Evolutionary conservation across 2,113 vertebrate species (phyloP).

Genomic region (Nyctereutes procyonoides): DNA sequence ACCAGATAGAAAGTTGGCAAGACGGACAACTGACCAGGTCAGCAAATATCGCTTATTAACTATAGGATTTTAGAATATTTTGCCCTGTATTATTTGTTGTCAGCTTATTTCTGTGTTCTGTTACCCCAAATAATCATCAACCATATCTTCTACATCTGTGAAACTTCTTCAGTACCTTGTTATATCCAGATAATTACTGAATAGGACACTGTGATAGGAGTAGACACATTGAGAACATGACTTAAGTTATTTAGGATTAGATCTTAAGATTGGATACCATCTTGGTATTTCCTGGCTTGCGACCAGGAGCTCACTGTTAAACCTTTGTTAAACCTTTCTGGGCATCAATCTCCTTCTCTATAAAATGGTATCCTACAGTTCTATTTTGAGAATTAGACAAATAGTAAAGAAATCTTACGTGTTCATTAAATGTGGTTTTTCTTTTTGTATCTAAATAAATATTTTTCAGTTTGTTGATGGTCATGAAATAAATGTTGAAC

Average conservation of each 20-base stretch:
- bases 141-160: background rate
- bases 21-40: background rate
- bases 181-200: background rate
- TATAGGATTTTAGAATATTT: background rate
- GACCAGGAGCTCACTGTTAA: background rate
- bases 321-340: background rate
- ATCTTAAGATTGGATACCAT: background rate
- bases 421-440: background rate
- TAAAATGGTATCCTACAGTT: background rate
- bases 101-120: background rate
- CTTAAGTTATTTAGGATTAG: background rate
- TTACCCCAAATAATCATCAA: background rate
- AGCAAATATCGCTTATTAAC: background rate
- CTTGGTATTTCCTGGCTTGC: background rate
- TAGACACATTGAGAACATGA: background rate
- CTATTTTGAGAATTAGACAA: background rate
- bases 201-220: background rate
- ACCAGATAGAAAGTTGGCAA: background rate
- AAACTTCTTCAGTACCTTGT: background rate
- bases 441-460: background rate
- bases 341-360: background rate
- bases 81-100: background rate
- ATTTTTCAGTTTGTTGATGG: background rate
- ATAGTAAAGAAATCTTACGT: background rate
- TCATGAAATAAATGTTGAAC: background rate